These are phyloP conservation scores for Leontocebus nigricollis DNA, from an alignment of 2,797 vertebrate species.

Conservation along the genomic window DNA sequence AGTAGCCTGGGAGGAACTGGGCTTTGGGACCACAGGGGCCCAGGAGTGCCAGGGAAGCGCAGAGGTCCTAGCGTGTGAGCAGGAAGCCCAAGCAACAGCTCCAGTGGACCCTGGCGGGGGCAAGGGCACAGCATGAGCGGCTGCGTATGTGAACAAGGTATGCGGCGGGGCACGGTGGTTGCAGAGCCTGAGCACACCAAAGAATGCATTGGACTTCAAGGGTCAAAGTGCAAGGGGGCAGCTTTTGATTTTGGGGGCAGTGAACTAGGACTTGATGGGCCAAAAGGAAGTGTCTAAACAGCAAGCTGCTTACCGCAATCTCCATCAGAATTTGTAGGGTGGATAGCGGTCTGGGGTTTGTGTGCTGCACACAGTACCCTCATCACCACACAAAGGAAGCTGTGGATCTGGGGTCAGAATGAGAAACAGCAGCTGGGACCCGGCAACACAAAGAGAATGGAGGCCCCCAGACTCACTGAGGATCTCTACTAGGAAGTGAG, in stretches of 20 bases:
- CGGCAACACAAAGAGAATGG: background rate
- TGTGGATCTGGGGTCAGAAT: background rate
- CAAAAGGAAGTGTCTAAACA: conserved; percentile 97
- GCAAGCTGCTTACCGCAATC: conserved; percentile 74
- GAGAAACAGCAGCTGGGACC: background rate
- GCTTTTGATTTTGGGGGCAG: conserved; percentile 93
- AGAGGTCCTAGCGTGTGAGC: background rate
- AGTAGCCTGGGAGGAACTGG: no score
- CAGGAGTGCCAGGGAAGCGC: no score
- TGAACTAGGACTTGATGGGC: conserved; percentile 98
- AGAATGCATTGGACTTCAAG: conserved; percentile 88
- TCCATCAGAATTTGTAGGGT: background rate
- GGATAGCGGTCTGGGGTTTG: background rate
- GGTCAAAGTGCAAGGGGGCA: conserved; percentile 92
- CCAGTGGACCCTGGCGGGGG: no score
- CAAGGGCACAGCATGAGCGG: no score
- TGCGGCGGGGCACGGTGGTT: fast-evolving
- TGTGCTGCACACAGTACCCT: background rate
- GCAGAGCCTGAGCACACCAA: background rate
- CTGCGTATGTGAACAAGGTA: no score
- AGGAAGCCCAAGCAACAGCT: background rate
- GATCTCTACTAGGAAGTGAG: background rate
- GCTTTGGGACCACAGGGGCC: no score
- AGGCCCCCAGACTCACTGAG: background rate
- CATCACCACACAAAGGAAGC: background rate